phyloP scores from a whole-genome alignment of 1,140 invertebrate genomes.

The Zelostemma sp. region DNA sequence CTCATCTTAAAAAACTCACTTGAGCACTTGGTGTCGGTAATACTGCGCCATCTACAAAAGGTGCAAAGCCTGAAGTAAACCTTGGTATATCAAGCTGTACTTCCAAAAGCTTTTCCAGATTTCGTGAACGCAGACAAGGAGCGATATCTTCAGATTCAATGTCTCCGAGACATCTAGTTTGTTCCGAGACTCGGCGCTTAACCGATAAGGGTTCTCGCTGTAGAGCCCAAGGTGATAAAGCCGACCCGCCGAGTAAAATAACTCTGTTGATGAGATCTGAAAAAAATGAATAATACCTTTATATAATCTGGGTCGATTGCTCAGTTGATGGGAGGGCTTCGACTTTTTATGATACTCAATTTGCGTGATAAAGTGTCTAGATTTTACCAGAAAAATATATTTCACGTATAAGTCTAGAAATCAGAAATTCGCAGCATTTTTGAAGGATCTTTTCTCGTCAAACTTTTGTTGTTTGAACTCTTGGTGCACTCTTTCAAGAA shows the following conservation, averaged over 20 bases:
- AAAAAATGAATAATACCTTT: conserved; percentile 12
- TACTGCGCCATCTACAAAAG: conserved; percentile 88
- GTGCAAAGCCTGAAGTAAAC: conserved; percentile 89
- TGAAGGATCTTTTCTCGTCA: background rate
- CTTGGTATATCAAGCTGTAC: conserved; percentile 82
- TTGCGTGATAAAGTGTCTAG: too few relatives aligned
- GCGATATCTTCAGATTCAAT: conserved; percentile 83
- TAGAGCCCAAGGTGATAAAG: conserved; percentile 93
- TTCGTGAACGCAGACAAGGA: conserved; percentile 83
- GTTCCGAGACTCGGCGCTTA: conserved; percentile 83
- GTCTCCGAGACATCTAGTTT: conserved; percentile 83
- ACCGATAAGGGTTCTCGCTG: conserved; percentile 87
- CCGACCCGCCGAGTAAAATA: conserved; percentile 94
- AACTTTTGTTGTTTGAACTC: conserved; percentile 25
- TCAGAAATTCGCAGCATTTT: background rate
- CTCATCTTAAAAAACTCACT: conserved; percentile 44
- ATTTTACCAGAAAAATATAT: too few relatives aligned
- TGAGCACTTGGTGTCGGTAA: conserved; percentile 65
- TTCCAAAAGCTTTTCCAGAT: conserved; percentile 78
- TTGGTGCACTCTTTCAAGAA: conserved; percentile 10
- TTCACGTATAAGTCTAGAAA: background rate
- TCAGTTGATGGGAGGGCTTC: too few relatives aligned
- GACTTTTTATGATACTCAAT: too few relatives aligned
- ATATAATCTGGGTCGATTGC: background rate
- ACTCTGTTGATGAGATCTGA: conserved; percentile 90